phyloP scores from a whole-genome alignment of 2,888 invertebrate species.

The Drosophila yooni region DNA sequence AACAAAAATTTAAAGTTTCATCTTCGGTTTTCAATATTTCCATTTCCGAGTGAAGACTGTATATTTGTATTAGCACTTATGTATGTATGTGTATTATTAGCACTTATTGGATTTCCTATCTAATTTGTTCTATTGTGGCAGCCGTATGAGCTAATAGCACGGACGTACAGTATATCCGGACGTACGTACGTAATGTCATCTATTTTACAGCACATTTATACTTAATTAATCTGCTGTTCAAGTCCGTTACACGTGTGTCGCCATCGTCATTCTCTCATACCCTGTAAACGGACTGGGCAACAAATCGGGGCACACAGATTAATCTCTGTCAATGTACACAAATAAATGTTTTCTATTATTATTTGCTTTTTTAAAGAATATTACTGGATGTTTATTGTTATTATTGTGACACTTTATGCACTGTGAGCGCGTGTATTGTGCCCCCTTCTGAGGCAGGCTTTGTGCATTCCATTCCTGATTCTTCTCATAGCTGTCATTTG shows the following conservation, averaged over 20 bases:
- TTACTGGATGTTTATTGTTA: not conserved
- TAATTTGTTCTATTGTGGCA: slow-evolving; percentile 11
- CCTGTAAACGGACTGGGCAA: slow-evolving; percentile 4
- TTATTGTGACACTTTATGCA: not conserved
- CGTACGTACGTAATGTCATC: slow-evolving; percentile 32
- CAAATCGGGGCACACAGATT: not conserved
- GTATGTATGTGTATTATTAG: slow-evolving; percentile 4
- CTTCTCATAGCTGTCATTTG: not conserved
- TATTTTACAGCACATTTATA: slow-evolving; percentile 30
- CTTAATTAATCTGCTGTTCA: slow-evolving; percentile 44
- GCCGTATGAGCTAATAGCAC: slow-evolving; percentile 30
- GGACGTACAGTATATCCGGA: slow-evolving; percentile 24
- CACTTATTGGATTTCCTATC: slow-evolving; percentile 26
- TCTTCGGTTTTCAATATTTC: not conserved
- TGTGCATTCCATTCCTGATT: not conserved
- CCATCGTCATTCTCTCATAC: slow-evolving; percentile 4
- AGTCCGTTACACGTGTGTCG: slow-evolving; percentile 24
- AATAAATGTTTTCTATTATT: not conserved
- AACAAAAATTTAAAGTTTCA: not conserved
- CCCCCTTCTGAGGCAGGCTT: not conserved
- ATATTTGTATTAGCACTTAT: not conserved
- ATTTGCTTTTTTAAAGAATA: not conserved
- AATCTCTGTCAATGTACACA: not conserved
- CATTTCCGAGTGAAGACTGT: slow-evolving; percentile 1
- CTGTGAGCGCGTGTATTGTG: not conserved